These are phyloP conservation scores for Nephrotoma appendiculata DNA, from an alignment of 2,888 invertebrate species.

Conservation along the genomic window DNA sequence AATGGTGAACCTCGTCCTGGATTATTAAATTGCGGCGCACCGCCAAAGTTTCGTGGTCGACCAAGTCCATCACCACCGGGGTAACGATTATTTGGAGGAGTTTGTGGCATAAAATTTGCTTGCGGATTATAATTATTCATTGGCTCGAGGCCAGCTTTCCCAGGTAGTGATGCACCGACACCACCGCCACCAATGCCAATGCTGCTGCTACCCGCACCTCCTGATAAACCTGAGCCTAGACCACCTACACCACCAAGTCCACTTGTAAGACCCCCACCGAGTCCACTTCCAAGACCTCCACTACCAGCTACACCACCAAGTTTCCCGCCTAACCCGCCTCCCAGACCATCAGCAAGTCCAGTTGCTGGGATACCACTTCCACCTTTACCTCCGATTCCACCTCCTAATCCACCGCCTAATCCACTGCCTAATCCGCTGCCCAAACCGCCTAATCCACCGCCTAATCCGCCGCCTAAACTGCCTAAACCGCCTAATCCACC, in stretches of 20 bases:
- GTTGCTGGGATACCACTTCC: too few species aligned
- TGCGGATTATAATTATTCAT: neutral
- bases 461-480: too few species aligned
- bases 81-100: neutral
- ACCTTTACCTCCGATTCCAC: too few species aligned
- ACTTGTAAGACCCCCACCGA: neutral
- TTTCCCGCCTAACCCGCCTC: too few species aligned
- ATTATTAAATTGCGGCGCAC: neutral
- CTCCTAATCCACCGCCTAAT: too few species aligned
- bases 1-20: neutral
- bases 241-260: neutral
- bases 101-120: neutral
- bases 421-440: too few species aligned
- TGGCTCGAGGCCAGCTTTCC: neutral
- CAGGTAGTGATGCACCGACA: too few species aligned
- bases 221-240: too few species aligned
- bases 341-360: too few species aligned
- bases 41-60: neutral
- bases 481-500: too few species aligned
- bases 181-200: neutral
- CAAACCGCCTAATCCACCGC: too few species aligned
- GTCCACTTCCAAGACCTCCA: neutral
- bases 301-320: neutral
- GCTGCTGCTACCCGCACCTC: neutral
- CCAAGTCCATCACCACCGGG: neutral